A percentile compares a stretch with the other conserved stretches of the same genome.
phyloP scores from a whole-genome alignment of 2,797 vertebrate genomes.

The Galago senegalensis region DNA sequence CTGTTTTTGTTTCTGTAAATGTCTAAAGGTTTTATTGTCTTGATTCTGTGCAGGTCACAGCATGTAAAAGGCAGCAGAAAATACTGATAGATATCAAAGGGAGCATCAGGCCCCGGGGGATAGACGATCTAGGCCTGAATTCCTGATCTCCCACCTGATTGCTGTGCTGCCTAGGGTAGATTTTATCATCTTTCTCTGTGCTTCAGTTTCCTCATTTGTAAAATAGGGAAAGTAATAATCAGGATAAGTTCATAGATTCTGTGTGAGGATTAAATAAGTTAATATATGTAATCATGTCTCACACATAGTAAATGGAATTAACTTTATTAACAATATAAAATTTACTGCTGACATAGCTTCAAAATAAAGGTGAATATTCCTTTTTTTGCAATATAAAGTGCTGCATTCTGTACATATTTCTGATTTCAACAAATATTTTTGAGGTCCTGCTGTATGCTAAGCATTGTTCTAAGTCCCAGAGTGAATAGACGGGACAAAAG shows the following conservation, averaged over 20 bases:
- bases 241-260: neutral
- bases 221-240: neutral
- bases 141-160: neutral
- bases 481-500: neutral
- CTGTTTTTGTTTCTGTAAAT: neutral
- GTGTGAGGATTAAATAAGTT: neutral
- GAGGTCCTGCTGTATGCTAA: neutral
- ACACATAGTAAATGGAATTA: neutral
- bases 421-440: neutral
- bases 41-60: neutral
- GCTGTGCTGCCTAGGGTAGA: neutral
- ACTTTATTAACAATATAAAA: neutral
- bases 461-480: neutral
- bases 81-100: neutral
- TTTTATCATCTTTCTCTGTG: neutral
- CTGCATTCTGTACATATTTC: neutral
- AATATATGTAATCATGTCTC: neutral
- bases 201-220: neutral
- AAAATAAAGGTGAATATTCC: neutral
- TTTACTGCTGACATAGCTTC: neutral
- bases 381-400: neutral
- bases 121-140: too few relatives aligned
- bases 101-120: neutral
- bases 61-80: neutral
- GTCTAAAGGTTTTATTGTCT: neutral